Evolutionary conservation across 1,140 invertebrate species (phyloP), one percentile per base, ranked within the genome.

Genomic region (Diprion similis): DNA sequence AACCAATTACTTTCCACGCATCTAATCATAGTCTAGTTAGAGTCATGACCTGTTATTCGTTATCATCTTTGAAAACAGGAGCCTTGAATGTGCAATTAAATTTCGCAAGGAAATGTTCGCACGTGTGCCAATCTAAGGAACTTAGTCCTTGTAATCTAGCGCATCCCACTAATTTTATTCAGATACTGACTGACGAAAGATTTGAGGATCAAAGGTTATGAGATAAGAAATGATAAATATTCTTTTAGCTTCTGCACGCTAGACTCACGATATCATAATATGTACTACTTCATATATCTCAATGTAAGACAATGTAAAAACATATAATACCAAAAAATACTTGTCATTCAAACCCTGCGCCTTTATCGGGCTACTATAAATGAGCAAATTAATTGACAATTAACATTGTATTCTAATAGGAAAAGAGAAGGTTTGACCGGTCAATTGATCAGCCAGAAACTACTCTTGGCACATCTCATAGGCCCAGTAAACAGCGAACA

Each of bases 351-450:
- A 37, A 6, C 24, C 24, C 24, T 37, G 24, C 24, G 24, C 24
- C 24, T 37, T 37, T 37, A 37, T 68, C n/a, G 17, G 19, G 71
- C 66, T 66, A 70, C 15, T 64, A 47, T 37, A 72, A 17, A 73
- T 76, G 24, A 37, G 24, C 24, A 0, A 37, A 37, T 37, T 37
- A 37, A 37, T 6, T 37, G 24, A 37, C 24, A 37, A 37, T 37
- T 6, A 37, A 37, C 24, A 37, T 37, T 37, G 24, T 70, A 64
- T 65, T 77, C 24, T 37, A 17, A 17, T 59, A 83, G 84, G 80
- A 84, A 66, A 84, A 84, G 65, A 83, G 73, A 10, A 78, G 80
- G 65, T 86, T 80, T 48, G 84, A 84, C 71, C 79, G 82, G 24
- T 83, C 82, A 4, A 1, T 81, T 68, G 11, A 75, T 59, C 46